A percentile compares a stretch with the other conserved stretches of the same genome.
Evolutionary conservation across 1,140 invertebrate genomes (phyloP).

Genomic region (Tetramorium simillimum): DNA sequence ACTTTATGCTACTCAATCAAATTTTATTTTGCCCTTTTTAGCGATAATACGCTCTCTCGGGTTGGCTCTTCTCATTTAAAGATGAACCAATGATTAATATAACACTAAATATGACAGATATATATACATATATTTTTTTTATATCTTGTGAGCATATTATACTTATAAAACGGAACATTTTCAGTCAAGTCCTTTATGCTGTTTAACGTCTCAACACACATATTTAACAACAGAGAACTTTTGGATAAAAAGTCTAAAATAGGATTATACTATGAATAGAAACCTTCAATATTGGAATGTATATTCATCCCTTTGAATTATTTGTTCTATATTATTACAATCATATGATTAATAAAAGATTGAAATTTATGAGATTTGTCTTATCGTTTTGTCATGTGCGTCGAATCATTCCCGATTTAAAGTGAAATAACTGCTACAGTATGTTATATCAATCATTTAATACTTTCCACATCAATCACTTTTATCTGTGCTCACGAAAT

Average conservation of each 20-base stretch:
- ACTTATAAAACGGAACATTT: too few species aligned
- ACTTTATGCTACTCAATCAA: not conserved
- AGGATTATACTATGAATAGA: not conserved
- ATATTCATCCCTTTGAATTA: too few species aligned
- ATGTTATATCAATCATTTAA: not conserved
- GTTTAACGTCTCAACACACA: not conserved
- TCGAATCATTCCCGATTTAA: not conserved
- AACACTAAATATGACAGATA: too few species aligned
- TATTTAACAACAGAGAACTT: not conserved
- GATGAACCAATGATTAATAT: not conserved
- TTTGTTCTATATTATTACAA: too few species aligned
- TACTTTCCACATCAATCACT: not conserved
- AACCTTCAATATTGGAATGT: not conserved
- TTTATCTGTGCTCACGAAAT: not conserved
- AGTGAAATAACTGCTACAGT: not conserved
- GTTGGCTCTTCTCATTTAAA: not conserved
- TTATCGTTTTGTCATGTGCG: not conserved
- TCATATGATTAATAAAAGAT: not conserved
- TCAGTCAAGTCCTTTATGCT: too few species aligned
- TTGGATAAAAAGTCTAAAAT: not conserved
- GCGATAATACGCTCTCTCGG: not conserved
- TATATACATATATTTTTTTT: too few species aligned
- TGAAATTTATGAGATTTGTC: not conserved
- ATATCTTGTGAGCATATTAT: too few species aligned
- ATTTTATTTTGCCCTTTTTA: not conserved